phyloP scores from a whole-genome alignment of 2,888 invertebrate species.

The Pediacus dermestoides region DNA sequence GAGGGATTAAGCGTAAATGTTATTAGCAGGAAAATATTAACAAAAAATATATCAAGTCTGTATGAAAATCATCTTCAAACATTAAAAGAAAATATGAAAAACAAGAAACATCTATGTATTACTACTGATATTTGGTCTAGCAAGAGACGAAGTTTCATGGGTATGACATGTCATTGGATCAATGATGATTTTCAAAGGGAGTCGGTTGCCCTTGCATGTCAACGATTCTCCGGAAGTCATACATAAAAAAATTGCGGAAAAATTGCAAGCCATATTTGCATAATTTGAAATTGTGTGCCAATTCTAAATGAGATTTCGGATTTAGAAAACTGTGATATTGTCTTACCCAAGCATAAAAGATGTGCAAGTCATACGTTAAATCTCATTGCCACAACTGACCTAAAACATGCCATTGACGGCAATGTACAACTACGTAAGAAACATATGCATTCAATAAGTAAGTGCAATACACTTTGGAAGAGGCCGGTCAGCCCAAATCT shows the following conservation, averaged over 20 bases:
- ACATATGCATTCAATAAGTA: too few relatives aligned
- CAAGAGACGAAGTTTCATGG: constrained; percentile 26
- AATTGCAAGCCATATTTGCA: constrained; percentile 19
- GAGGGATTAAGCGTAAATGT: too few relatives aligned
- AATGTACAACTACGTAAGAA: too few relatives aligned
- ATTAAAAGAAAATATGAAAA: too few relatives aligned
- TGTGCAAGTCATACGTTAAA: constrained; percentile 20
- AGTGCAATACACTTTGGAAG: too few relatives aligned
- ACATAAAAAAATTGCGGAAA: constrained; percentile 24
- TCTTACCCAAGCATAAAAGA: constrained; percentile 16
- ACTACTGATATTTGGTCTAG: constrained; percentile 29
- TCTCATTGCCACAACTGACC: constrained; percentile 16
- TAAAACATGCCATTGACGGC: constrained; percentile 7
- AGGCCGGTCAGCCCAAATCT: constrained; percentile 6
- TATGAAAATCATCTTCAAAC: too few relatives aligned
- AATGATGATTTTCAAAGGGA: constrained; percentile 21
- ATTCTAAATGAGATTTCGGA: too few relatives aligned
- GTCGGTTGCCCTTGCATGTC: constrained; percentile 27
- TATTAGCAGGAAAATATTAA: too few relatives aligned
- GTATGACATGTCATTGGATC: constrained; percentile 31
- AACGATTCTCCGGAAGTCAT: constrained; percentile 27
- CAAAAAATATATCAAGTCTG: too few relatives aligned
- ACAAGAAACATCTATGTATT: constrained; percentile 23
- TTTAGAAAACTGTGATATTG: constrained; percentile 4
- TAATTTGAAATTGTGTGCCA: constrained; percentile 10